Evolutionary conservation across 2,888 invertebrate species (phyloP), one percentile per base, ranked within the genome.

Genomic region (Dendrolimus houi): DNA sequence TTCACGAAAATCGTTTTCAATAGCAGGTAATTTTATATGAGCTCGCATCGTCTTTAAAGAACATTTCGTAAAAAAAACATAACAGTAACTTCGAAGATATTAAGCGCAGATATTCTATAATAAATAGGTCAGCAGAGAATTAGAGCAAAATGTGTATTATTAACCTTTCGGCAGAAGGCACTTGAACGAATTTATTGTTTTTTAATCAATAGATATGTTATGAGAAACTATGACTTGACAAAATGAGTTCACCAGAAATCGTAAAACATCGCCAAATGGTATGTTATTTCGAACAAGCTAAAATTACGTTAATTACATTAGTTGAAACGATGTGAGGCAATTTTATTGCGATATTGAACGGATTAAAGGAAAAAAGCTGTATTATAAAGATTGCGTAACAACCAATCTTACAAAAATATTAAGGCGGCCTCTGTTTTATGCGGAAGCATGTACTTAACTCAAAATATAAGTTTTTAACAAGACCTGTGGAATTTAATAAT

Each of bases 1-100:
- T 75, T 76, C 68, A 77, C 75, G 74, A 76, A 78, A 76, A 79
- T 72, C 64, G 59, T 69, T 67, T 70, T 83, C 82, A 87, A 89
- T 84, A 78, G 84, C 89, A 88, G 87, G 87, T 88, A 88, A 87
- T 86, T 84, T 86, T 84, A 79, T 81, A 75, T 72, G 69, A 71
- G 72, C 72, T 72, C 71, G 78, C 69, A 75, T 75, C 77, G 73
- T 77, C 74, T 81, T 83, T 83, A 81, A 72, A 65, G 63, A 66
- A 59, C 52, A 41, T 47, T 47, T 47, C 54, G 66, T 77, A 84
- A 87, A 85, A 86, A 85, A 79, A 52, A 41, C 63, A 59, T 61
- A 70, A 81, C 83, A 75, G 83, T 82, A 83, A 78, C 74, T 75
- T 74, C 72, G 62, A 70, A 78, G 83, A 84, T 85, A 75, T 75